Percentiles rank a stretch among this genome's conserved stretches.
Evolutionary conservation across 2,888 invertebrate species (phyloP).

Genomic region (Xanthia icteritia): DNA sequence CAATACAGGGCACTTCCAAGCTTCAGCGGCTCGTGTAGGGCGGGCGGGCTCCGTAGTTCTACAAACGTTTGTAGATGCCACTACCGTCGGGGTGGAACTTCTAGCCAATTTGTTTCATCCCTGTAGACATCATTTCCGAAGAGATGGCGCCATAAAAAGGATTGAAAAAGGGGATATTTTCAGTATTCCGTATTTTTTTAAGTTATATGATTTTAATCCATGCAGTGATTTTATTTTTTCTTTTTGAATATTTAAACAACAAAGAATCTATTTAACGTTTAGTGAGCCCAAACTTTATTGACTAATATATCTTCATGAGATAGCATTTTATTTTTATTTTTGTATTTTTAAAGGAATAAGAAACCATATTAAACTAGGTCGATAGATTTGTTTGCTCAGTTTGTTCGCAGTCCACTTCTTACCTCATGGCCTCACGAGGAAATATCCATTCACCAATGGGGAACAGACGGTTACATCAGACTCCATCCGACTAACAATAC

Average conservation of each 20-base stretch:
- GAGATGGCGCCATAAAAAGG: constrained; percentile 72
- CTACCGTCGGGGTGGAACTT: constrained; percentile 62
- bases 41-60: constrained; percentile 57
- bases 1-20: constrained; percentile 24
- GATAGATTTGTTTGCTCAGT: background rate
- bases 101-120: constrained; percentile 45
- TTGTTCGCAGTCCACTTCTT: background rate
- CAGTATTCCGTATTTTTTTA: background rate
- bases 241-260: background rate
- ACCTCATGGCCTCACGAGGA: background rate
- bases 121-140: constrained; percentile 52
- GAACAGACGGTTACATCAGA: background rate
- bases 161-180: constrained; percentile 5
- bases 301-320: background rate
- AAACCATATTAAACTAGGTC: too few species aligned
- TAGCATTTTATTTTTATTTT: background rate
- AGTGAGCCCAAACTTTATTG: background rate
- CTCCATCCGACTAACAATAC: background rate
- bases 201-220: background rate
- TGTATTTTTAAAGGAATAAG: background rate
- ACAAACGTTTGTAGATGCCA: constrained; percentile 71
- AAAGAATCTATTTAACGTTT: background rate
- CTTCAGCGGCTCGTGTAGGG: constrained; percentile 36
- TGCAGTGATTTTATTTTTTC: background rate
- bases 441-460: background rate